Base-by-base conservation (phyloP, 2,888 invertebrate genomes). In the Luperina testacea region DNA sequence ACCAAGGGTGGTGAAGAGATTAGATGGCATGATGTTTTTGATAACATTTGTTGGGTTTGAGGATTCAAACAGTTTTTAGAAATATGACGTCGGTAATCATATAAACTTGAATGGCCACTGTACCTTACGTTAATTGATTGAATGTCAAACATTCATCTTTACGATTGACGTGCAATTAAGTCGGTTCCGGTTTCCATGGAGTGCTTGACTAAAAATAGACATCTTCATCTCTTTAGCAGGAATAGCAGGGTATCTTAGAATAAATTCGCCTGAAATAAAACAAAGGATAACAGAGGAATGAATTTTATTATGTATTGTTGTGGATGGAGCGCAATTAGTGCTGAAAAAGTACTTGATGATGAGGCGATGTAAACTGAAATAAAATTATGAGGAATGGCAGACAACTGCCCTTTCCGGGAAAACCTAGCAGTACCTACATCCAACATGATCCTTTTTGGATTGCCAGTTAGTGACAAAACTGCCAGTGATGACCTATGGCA, bases 141-240 rank as follows among this genome's bases (percentile, higher is more conserved):
- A 65, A 73, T 75, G 69, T 77, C 85, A 83, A 83, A 75, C 72
- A 77, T 77, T 38, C 72, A 59, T 75, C 57, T 24, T 20, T 59
- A 72, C 59, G 83, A 77, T 63, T 77, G 82, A 82, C 77, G 61
- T 77, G 70, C 77, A 77, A 81, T 85, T 74, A 65, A 38, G 70
- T 71, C 38, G 9, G 32, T 38, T 77, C 57, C 67, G 42, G 73
- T 81, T 61, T 9, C 27, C 53, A 38, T 38, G 38, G 38, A 6
- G 38, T 38, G 38, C 38, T 38, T 15, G 24, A 57, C 71, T 74
- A 38, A 48, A 64, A 73, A 74, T 84, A 80, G 17, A 20, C 15
- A 48, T 15, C 4, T 1, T 45, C 15, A 51, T 70, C 9, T n/a
- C 4, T 38, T 48, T 20, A 61, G 11, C 57, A 17, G 32, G 32